Base-by-base conservation (phyloP, 2,888 invertebrate species). In the Hylaea fasciaria region DNA sequence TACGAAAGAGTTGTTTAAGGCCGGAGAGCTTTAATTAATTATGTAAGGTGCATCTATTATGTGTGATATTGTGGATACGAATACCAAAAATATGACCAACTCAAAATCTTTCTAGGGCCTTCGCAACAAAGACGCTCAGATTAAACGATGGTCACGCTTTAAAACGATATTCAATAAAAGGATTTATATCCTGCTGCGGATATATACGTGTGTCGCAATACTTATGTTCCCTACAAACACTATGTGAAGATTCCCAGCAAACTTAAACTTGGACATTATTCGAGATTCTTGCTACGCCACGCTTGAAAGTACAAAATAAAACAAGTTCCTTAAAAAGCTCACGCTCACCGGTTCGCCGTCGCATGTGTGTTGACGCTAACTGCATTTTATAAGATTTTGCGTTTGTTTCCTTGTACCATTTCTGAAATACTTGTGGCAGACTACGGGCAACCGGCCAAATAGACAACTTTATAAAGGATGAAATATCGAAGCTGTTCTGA, bases 301-400 rank as follows among this genome's bases (percentile, higher is more conserved):
- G 76, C 76, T 73, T 73, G 67, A 70, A 80, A 81, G 73, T 77
- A 79, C 74, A 76, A 83, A 83, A 86, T 85, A 85, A 83, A 83
- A 75, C 75, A 79, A 83, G 75, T 80, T 78, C 72, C 66, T 72
- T 71, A 72, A 78, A 83, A 76, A 75, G 74, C 79, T 77, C 78
- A 78, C 72, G 79, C 79, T 81, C 78, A 77, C 77, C 70, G 76
- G 76, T 80, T 72, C 76, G 46, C 46, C 73, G 73, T 78, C 81
- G 77, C 81, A 80, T 86, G 83, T 85, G 80, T 85, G 84, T 85
- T 86, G 86, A 89, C 85, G 81, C 84, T 88, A 86, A 89, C 86
- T 84, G 83, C 81, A 85, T 86, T 87, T 87, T 84, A 83, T 88
- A 87, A 87, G 84, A 86, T 86, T 85, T 80, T 83, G 83, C 80